Conservation (phyloP, 2,113 vertebrate genomes). For the Chlorocebus sabaeus region DNA sequence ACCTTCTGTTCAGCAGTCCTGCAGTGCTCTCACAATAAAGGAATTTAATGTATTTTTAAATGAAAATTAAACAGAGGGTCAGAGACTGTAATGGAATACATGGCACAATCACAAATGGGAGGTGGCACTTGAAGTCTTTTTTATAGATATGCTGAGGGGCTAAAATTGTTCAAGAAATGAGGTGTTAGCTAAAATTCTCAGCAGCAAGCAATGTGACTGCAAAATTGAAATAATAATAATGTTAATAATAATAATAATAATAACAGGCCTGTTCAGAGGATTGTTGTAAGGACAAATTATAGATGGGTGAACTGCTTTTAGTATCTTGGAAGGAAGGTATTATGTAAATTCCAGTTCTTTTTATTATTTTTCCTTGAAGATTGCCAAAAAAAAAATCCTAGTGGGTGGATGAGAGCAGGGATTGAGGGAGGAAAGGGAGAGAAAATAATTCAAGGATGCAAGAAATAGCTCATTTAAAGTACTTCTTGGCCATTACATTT, state of each 20-base stretch:
- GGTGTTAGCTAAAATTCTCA: conserved; percentile 39
- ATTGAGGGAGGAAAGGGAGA: conserved; percentile 37
- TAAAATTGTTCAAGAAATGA: conserved; percentile 36
- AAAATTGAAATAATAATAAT: conserved; percentile 59
- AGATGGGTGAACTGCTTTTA: conserved; percentile 60
- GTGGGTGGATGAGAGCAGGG: conserved; percentile 65
- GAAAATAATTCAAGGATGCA: conserved; percentile 47
- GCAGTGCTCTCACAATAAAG: not conserved
- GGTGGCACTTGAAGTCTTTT: conserved; percentile 18
- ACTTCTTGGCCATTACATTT: not conserved
- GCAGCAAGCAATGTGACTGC: conserved; percentile 6
- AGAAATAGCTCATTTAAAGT: not conserved
- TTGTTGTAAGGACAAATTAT: conserved; percentile 65
- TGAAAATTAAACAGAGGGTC: conserved; percentile 41
- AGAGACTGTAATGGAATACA: not conserved
- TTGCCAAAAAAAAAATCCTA: conserved; percentile 49
- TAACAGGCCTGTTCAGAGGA: conserved; percentile 46
- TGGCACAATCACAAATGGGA: not conserved
- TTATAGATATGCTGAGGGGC: not conserved
- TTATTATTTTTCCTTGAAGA: conserved; percentile 70
- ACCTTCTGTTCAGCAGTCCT: conserved; percentile 36
- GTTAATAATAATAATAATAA: not conserved
- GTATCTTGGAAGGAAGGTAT: conserved; percentile 62
- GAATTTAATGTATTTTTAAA: conserved; percentile 48
- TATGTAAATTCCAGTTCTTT: conserved; percentile 67